phyloP scores from a whole-genome alignment of 92 coral and sea anemone species.

The Ricordea florida region DNA sequence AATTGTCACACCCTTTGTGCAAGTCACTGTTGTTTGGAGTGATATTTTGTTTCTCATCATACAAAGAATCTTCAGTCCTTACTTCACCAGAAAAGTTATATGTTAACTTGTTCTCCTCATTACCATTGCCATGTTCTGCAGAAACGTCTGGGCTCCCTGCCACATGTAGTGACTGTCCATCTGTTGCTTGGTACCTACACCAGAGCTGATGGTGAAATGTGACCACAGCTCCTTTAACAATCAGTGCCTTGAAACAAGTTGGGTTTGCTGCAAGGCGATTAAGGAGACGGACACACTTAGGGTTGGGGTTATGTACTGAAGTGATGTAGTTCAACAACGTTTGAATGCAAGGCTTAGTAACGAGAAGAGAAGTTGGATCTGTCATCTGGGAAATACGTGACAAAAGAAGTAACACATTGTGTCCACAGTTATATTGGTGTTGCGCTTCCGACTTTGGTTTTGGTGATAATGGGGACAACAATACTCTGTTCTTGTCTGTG shows the following conservation, averaged over 20 bases:
- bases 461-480: conserved; percentile 1
- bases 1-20: too few relatives aligned
- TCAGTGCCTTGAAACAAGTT: conserved; percentile 72
- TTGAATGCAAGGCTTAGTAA: conserved; percentile 77
- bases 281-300: conserved; percentile 81
- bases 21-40: too few relatives aligned
- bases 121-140: too few relatives aligned
- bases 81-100: too few relatives aligned
- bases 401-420: conserved; percentile 68
- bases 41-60: too few relatives aligned
- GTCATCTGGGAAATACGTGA: conserved; percentile 87
- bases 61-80: too few relatives aligned
- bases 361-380: conserved; percentile 62
- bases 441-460: background rate
- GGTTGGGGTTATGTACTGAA: conserved; percentile 64
- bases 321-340: conserved; percentile 71
- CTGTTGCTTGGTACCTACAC: conserved; percentile 36
- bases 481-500: background rate
- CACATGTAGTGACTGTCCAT: too few relatives aligned
- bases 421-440: conserved; percentile 66
- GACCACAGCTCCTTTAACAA: conserved; percentile 72
- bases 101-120: too few relatives aligned
- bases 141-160: too few relatives aligned
- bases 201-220: conserved; percentile 79
- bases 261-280: conserved; percentile 63